Base-by-base conservation (phyloP, 2,888 invertebrate genomes). In the Netelia melanura region DNA sequence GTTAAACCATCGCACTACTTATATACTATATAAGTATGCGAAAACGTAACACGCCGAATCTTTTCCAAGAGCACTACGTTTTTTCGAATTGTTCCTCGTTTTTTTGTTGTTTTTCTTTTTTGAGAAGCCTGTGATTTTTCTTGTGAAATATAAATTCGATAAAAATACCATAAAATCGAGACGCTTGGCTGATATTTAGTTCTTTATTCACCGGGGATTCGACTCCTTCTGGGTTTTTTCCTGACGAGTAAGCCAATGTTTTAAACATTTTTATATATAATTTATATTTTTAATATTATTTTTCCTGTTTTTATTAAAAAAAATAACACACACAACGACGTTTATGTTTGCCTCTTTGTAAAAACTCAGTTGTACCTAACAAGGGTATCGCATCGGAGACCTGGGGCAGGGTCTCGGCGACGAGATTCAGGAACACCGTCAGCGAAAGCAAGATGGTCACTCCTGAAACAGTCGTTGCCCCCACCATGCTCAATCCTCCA, bases 341-440 rank as follows among this genome's bases (percentile, higher is more conserved):
- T 79, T 79, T 75, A 79, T 56, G 56, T 79, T 85, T 81, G 85
- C 94, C 85, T 85, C 85, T 85, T 85, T 85, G 85, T 85, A 85
- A 94, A 93, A 94, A 92, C 93, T 93, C 94, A 89, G 94, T 91
- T 96, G 96, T 97, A 98, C 99, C 99, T 97, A 99, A 98, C 96
- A 99, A 96, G 95, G 99, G 99, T 96, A 99, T 98, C 95, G 99
- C 99, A 96, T 99, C 99, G 95, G 99, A 99, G 95, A 99, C 99
- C 96, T 98, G 98, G 95, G 99, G 99, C 97, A 99, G 98, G 95
- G 99, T 98, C 97, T 99, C 99, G 93, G 99, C 98, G 95, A 99
- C 99, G 96, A 99, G 97, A 96, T 99, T 98, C 96, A 99, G 98
- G 96, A 99, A 99, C 96, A 99, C 99, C 96, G 99, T 99, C 96